Evolutionary conservation across 2,113 vertebrate species (phyloP).

Genomic region (Vulpes vulpes): DNA sequence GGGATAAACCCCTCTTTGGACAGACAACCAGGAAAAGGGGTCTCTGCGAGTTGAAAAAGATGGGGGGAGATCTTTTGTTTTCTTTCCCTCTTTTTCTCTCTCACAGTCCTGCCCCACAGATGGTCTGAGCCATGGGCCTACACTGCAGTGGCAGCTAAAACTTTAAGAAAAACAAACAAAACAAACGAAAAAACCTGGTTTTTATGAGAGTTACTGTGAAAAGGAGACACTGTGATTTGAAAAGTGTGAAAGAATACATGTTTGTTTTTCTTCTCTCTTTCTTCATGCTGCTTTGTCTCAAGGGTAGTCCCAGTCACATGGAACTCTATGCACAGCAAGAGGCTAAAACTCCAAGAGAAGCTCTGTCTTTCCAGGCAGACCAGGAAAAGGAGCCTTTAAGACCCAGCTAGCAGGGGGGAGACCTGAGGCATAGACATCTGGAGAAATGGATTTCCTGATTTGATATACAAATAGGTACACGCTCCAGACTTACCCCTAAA

Average conservation of each 20-base stretch:
- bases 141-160: not conserved
- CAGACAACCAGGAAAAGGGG: not conserved
- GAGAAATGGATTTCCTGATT: not conserved
- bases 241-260: not conserved
- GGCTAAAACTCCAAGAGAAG: constrained; percentile 5
- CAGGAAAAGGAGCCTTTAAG: not conserved
- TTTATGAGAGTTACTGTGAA: not conserved
- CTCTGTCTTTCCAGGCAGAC: not conserved
- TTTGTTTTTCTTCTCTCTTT: not conserved
- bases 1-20: not conserved
- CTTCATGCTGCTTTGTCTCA: not conserved
- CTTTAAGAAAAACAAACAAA: not conserved
- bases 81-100: not conserved
- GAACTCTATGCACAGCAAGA: not conserved
- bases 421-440: not conserved
- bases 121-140: too few relatives aligned
- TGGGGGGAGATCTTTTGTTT: not conserved
- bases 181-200: not conserved
- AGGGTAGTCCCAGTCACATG: not conserved
- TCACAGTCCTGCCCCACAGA: not conserved
- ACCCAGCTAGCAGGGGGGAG: not conserved
- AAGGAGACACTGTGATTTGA: not conserved
- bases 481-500: not conserved
- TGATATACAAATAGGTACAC: not conserved
- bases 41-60: too few relatives aligned